These are phyloP conservation scores for Actinernus sp. DNA, from an alignment of 92 coral and sea anemone species.

Conservation along the genomic window DNA sequence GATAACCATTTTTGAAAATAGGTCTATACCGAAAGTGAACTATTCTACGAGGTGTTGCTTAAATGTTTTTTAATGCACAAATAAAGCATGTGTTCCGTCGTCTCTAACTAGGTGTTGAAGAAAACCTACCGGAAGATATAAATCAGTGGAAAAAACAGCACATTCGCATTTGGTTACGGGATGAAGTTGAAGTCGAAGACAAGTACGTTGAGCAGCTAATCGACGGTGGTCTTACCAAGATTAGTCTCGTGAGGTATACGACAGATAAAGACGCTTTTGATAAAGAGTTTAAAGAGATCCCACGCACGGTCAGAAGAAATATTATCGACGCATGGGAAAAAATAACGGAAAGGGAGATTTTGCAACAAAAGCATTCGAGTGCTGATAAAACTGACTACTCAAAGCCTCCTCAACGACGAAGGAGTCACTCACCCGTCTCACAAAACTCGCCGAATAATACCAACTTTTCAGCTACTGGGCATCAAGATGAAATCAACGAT, in stretches of 20 bases:
- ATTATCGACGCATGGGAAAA: slow-evolving; percentile 26
- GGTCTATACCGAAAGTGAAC: too few relatives aligned
- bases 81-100: too few relatives aligned
- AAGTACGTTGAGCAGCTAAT: slow-evolving; percentile 8
- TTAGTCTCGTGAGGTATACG: slow-evolving; percentile 10
- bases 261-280: slow-evolving; percentile 18
- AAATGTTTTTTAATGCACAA: too few relatives aligned
- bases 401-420: too few relatives aligned
- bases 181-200: slow-evolving; percentile 21
- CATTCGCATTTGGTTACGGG: slow-evolving; percentile 13
- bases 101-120: too few relatives aligned
- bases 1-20: too few relatives aligned
- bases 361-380: background rate
- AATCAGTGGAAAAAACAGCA: slow-evolving; percentile 13
- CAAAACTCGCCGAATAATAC: too few relatives aligned
- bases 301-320: slow-evolving; percentile 26
- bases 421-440: too few relatives aligned
- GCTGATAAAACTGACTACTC: slow-evolving; percentile 11
- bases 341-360: background rate
- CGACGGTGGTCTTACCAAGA: slow-evolving; percentile 22
- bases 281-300: slow-evolving; percentile 12
- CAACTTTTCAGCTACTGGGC: too few relatives aligned
- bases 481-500: too few relatives aligned
- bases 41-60: too few relatives aligned
- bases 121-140: slow-evolving; percentile 1